Evolutionary conservation across 1,140 invertebrate genomes (phyloP), one percentile per base, ranked within the genome.

Genomic region (Leptopilina boulardi): DNA sequence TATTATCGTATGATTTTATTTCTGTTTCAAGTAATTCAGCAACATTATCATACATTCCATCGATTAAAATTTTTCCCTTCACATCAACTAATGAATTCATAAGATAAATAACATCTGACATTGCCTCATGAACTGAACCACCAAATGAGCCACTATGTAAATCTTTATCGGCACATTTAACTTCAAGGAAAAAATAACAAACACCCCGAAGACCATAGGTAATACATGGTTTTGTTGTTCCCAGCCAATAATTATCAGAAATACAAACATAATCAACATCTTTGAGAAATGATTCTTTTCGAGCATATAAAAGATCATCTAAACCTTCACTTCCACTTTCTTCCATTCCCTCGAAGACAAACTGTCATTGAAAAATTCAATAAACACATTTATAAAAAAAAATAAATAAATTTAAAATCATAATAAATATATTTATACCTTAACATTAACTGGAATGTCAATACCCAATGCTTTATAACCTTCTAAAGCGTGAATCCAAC

Each of bases 231-330:
- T 98, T 98, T 11, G 94, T 96, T 44, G 96, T 99, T 8, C 98
- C 98, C 19, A 99, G 90, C 99, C 98, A 99, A 87, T 99, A 99
- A 91, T 99, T 99, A 87, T 99, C 99, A 54, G 98, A 99, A 85
- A 99, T 99, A 88, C 98, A 99, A 38, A 99, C 97, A 92, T 94
- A 99, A 89, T 99, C 98, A 0, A 98, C 94, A 87, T 94, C 93
- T 74, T 94, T 92, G 15, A 99, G 92, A 88, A 99, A 99, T 18
- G 89, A 91, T 75, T 95, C 92, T 89, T 98, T 97, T 79, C 93
- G 92, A 4, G 94, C 87, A 79, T 93, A 91, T 1, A 99, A 91
- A 15, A 99, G 89, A 3, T 97, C 96, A 89, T 99, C 98, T 11
- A 99, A 91, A 34, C 98, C 98, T 90, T 97, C 96, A 78, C 98